Evolutionary conservation across 2,888 invertebrate genomes (phyloP).

Genomic region (Digitonthophagus gazella): DNA sequence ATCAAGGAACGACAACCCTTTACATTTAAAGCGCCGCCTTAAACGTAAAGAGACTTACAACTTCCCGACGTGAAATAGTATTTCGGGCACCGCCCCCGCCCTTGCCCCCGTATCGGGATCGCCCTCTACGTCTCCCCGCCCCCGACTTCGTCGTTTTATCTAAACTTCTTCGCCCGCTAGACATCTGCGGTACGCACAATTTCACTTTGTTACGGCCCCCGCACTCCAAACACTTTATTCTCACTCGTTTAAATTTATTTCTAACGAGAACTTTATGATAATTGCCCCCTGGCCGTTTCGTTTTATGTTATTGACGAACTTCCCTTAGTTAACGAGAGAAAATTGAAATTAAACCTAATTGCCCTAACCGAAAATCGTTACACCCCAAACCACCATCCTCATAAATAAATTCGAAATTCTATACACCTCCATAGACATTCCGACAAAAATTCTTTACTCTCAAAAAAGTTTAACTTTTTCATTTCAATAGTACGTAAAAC

Average conservation of each 20-base stretch:
- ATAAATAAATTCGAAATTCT: neutral
- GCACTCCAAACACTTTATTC: constrained; percentile 24
- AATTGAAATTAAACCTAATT: neutral
- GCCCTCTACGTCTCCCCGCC: constrained; percentile 19
- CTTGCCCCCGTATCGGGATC: constrained; percentile 28
- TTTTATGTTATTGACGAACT: neutral
- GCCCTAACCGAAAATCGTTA: neutral
- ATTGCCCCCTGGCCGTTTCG: constrained; percentile 5
- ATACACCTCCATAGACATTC: neutral
- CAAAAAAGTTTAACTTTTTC: too few relatives aligned
- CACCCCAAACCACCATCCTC: neutral
- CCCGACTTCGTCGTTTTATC: constrained; percentile 31
- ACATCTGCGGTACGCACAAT: constrained; percentile 30
- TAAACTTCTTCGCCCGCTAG: constrained; percentile 12
- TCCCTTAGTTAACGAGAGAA: neutral
- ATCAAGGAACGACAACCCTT: neutral
- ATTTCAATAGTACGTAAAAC: too few relatives aligned
- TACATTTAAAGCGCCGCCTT: neutral
- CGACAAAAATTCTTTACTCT: neutral
- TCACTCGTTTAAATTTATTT: constrained; percentile 27
- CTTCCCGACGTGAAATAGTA: constrained; percentile 41
- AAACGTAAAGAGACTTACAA: constrained; percentile 38
- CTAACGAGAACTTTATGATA: constrained; percentile 22
- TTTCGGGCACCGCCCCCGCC: constrained; percentile 36
- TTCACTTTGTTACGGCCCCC: constrained; percentile 22